phyloP scores from a whole-genome alignment of 2,888 invertebrate genomes.

The Idaea biselata region DNA sequence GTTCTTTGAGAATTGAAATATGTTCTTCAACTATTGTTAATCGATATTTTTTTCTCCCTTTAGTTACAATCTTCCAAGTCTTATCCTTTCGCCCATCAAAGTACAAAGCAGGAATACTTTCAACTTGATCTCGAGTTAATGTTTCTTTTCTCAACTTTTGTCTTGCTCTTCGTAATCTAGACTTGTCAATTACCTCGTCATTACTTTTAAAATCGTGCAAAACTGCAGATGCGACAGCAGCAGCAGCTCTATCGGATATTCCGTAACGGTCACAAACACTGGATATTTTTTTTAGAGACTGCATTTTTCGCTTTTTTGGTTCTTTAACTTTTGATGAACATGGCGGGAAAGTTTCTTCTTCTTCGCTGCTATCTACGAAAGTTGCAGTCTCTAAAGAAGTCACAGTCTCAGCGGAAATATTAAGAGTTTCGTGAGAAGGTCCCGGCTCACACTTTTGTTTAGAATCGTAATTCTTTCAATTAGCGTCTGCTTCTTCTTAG shows the following conservation, averaged over 20 bases:
- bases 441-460: slow-evolving; percentile 3
- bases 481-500: background rate
- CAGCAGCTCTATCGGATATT: slow-evolving; percentile 24
- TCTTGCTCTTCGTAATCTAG: slow-evolving; percentile 26
- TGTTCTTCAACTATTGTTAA: background rate
- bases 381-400: background rate
- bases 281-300: background rate
- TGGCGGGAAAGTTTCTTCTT: slow-evolving; percentile 3
- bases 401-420: background rate
- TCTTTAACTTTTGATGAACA: background rate
- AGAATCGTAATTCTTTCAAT: background rate
- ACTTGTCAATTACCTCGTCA: slow-evolving; percentile 26
- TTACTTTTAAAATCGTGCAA: slow-evolving; percentile 21
- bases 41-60: slow-evolving; percentile 7
- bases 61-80: slow-evolving; percentile 17
- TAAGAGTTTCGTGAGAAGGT: slow-evolving; percentile 7
- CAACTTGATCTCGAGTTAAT: background rate
- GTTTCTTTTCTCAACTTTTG: background rate
- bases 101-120: slow-evolving; percentile 22
- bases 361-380: slow-evolving; percentile 3
- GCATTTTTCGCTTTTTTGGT: background rate
- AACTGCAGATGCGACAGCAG: slow-evolving; percentile 24
- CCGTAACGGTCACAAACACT: slow-evolving; percentile 21
- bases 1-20: slow-evolving; percentile 11
- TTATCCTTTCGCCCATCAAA: slow-evolving; percentile 31